Evolutionary conservation across 2,888 invertebrate species (phyloP), one percentile per base, ranked within the genome.

Genomic region (Heliconius cydno): DNA sequence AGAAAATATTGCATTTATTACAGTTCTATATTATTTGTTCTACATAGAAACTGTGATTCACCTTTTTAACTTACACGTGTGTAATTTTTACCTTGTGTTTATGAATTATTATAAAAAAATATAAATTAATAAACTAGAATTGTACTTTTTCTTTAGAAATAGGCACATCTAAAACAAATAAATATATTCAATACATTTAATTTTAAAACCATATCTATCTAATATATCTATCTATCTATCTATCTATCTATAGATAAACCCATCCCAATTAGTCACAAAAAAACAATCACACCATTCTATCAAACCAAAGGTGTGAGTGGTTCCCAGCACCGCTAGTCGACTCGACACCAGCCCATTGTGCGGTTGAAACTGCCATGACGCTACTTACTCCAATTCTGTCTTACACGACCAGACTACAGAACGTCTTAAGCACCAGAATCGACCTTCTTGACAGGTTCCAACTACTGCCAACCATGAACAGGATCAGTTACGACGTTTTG

Each of bases 371-470:
- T 92, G 93, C 91, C 94, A 93, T 94, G 94, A 93, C 93, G 94
- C 94, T 95, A 94, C 94, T 94, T 94, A 95, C 94, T 95, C 94
- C 92, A 94, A 94, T 94, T 95, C 94, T 93, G 94, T 93, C 93
- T 91, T 85, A 85, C 83, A 75, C 81, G 46, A 75, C 86, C 84
- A 89, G 89, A 89, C 90, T 79, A 63, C 83, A 86, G 86, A 94
- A 94, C 88, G 91, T 84, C 93, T 80, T 91, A 95, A 90, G 87
- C 86, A 83, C 81, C 87, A 82, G 85, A 86, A 82, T 84, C 83
- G 84, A 86, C 84, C 90, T 88, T 88, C 85, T 83, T 79, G 84
- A 85, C 81, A 84, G 83, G 85, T 86, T 82, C 85, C 86, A 88
- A 86, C 87, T 82, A 85, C 87, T 84, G 84, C 85, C 84, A 79